Base-by-base conservation (phyloP, 2,888 invertebrate species). In the Drosophila anceps region DNA sequence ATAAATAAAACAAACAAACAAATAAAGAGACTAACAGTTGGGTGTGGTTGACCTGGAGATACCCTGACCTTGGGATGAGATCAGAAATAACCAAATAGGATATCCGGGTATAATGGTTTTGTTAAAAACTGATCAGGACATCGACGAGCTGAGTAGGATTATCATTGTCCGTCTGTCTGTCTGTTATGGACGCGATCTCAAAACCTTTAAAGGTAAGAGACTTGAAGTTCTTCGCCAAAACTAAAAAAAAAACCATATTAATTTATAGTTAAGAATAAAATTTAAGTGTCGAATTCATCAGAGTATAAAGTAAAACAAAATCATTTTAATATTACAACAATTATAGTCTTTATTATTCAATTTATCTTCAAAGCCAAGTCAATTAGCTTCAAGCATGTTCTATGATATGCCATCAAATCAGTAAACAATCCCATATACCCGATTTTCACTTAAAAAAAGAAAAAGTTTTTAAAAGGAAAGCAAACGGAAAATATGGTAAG, bases 401-500 rank as follows among this genome's bases (percentile, higher is more conserved):
- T 43, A 43, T 7, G 3, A 44, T 10, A 7, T 20, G 20, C 12
- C 24, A 46, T 27, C 9, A 12, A 1, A 5, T 15, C 8, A 27
- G 3, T 15, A 8, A 9, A 15, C 1, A 27, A 24, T 2, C 12
- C n/a, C 9, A 54, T 27, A 54, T 54, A 39, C 54, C n/a, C 29
- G 0, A 12, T 27, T 37, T n/a, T 15, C 5, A 31, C 5, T 20
- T 13, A 3, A 15, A 1, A 33, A 41, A 44, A n/a, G 10, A n/a
- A 35, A 4, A 27, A 10, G 15, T 8, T 20, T 27, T 39, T 0
- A 35, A 55, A 44, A 31, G 41, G 61, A 43, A 62, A 39, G n/a
- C 13, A 27, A 43, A 53, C 41, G 73, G 69, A 79, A 88, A 74
- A 83, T 84, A 73, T 84, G 61, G 27, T 13, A 71, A 76, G 75